Conservation (phyloP, 2,113 vertebrate species). For the Corynorhinus townsendii region DNA sequence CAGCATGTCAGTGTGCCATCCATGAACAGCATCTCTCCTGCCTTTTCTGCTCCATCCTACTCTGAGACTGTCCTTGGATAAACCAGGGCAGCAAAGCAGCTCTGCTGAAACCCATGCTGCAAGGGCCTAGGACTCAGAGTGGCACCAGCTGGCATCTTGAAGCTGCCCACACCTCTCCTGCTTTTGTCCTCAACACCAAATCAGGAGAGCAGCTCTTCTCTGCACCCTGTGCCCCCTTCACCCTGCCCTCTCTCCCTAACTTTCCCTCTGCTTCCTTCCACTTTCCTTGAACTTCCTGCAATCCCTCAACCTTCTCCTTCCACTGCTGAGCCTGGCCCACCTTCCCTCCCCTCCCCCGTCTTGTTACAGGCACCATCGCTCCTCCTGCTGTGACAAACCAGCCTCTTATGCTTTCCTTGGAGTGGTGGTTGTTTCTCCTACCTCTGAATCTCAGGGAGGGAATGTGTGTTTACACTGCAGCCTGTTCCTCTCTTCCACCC, state of each 20-base stretch:
- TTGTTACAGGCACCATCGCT: background rate
- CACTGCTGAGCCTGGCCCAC: background rate
- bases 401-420: background rate
- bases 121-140: background rate
- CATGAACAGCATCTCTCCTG: background rate
- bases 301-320: background rate
- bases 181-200: background rate
- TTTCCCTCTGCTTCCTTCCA: too few species aligned
- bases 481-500: background rate
- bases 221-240: background rate
- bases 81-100: background rate
- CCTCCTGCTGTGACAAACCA: background rate
- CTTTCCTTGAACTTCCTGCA: background rate
- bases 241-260: background rate
- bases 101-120: background rate
- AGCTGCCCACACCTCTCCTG: background rate
- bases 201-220: background rate
- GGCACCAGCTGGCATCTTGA: background rate
- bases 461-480: background rate
- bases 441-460: background rate
- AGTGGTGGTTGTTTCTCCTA: background rate
- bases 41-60: background rate
- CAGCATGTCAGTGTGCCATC: background rate
- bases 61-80: background rate
- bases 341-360: rapidly evolving